Percentiles rank a stretch among this genome's conserved stretches.
phyloP scores from a whole-genome alignment of 2,797 vertebrate species.

The Strix occidentalis region DNA sequence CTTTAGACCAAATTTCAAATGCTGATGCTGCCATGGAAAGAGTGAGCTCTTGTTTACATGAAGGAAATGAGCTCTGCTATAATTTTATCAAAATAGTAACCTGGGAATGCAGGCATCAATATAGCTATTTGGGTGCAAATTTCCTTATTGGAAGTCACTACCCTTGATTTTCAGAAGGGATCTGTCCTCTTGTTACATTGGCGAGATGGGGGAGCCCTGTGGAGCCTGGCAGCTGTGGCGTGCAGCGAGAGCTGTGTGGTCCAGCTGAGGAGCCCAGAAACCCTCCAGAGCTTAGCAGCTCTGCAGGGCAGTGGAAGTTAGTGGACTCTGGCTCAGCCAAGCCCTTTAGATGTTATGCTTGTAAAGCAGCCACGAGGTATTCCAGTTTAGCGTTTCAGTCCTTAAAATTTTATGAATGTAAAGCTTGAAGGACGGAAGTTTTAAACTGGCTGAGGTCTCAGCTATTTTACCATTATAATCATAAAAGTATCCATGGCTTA shows the following conservation, averaged over 20 bases:
- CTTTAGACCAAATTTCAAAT: not conserved
- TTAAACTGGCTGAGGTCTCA: not conserved
- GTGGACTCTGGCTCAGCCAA: not conserved
- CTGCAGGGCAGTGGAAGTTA: not conserved
- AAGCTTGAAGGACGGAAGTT: not conserved
- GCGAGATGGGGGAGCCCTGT: not conserved
- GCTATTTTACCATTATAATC: not conserved
- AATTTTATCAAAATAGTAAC: not conserved
- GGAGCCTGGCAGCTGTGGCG: fast-evolving
- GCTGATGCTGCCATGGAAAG: not conserved
- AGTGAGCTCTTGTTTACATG: not conserved
- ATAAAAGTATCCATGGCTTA: not conserved
- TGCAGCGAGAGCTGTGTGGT: not conserved
- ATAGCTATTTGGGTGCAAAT: not conserved
- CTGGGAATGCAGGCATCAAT: not conserved
- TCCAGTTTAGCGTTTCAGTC: not conserved
- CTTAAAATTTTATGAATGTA: conserved; percentile 1
- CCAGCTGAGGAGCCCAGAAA: not conserved
- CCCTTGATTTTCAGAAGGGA: not conserved
- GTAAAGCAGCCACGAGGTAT: not conserved
- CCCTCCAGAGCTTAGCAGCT: not conserved
- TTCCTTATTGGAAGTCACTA: not conserved
- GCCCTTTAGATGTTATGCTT: not conserved
- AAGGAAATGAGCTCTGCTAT: not conserved
- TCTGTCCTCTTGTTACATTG: fast-evolving